A percentile compares a stretch with the other conserved stretches of the same genome.
phyloP scores from a whole-genome alignment of 2,888 invertebrate species.

The Brachycybe producta region DNA sequence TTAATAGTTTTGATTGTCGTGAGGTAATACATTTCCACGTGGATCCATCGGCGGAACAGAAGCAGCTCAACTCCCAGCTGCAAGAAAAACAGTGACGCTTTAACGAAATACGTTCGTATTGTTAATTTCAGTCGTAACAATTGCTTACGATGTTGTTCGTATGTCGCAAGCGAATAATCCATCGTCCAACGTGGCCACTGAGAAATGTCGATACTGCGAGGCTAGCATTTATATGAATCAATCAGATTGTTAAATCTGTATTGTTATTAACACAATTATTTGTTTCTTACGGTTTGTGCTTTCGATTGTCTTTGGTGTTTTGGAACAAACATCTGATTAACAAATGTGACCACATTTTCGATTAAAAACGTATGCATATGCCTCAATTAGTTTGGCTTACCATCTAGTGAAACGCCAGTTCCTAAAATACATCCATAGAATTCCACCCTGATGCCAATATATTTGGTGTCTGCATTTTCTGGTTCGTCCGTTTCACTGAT shows the following conservation, averaged over 20 bases:
- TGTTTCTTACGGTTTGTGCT: too few relatives aligned
- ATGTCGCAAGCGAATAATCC: conserved; percentile 12
- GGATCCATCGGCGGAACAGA: conserved; percentile 16
- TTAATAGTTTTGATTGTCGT: not conserved
- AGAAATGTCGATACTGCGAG: conserved; percentile 9
- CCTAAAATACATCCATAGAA: conserved; percentile 13
- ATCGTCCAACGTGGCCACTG: conserved; percentile 7
- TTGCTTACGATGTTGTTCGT: conserved; percentile 6
- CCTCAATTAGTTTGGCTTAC: not conserved
- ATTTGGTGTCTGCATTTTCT: conserved; percentile 5
- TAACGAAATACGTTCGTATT: not conserved
- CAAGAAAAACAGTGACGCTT: not conserved
- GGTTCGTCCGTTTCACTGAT: conserved; percentile 7
- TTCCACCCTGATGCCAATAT: conserved; percentile 11
- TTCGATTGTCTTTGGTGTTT: not conserved
- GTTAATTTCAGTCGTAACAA: not conserved
- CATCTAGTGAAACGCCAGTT: not conserved
- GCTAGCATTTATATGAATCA: not conserved
- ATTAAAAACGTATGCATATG: not conserved
- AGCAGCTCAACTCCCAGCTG: conserved; percentile 9
- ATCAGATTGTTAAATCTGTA: not conserved
- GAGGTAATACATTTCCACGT: conserved; percentile 10
- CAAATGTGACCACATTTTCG: not conserved
- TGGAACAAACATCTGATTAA: not conserved
- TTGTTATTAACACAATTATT: too few relatives aligned